Evolutionary conservation across 2,113 vertebrate species (phyloP).

Genomic region (Strix uralensis): DNA sequence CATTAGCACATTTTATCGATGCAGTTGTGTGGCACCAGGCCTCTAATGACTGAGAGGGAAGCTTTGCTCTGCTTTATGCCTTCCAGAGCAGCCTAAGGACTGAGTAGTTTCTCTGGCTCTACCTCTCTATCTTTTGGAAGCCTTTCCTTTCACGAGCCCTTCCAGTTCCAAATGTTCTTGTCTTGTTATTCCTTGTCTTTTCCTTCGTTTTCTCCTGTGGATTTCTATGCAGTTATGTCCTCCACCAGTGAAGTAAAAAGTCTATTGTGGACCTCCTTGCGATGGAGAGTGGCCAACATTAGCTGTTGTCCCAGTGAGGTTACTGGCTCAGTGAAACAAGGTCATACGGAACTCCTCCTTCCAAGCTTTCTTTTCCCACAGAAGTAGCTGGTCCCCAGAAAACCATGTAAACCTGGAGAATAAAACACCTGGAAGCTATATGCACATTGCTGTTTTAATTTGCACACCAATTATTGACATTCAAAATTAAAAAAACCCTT

Average conservation of each 20-base stretch:
- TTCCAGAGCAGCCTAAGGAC: neutral
- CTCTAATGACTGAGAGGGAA: neutral
- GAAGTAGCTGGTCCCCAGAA: neutral
- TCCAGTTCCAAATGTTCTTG: neutral
- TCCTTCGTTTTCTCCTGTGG: neutral
- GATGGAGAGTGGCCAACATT: neutral
- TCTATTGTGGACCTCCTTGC: neutral
- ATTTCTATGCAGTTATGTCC: neutral
- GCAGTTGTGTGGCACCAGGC: neutral
- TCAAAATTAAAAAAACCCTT: neutral
- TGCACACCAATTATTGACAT: neutral
- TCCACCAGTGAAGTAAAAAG: neutral
- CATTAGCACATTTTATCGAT: neutral
- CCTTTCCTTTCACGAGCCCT: neutral
- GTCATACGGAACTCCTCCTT: neutral
- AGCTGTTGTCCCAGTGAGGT: neutral
- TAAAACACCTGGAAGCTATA: constrained; percentile 39
- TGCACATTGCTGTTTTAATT: neutral
- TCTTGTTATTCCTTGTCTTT: neutral
- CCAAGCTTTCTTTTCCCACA: constrained; percentile 14
- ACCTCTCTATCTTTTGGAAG: neutral
- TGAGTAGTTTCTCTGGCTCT: neutral
- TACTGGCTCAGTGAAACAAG: constrained; percentile 19
- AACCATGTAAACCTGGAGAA: neutral
- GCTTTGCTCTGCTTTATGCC: neutral